Evolutionary conservation across 2,888 invertebrate species (phyloP).

Genomic region (Hesperia comma): DNA sequence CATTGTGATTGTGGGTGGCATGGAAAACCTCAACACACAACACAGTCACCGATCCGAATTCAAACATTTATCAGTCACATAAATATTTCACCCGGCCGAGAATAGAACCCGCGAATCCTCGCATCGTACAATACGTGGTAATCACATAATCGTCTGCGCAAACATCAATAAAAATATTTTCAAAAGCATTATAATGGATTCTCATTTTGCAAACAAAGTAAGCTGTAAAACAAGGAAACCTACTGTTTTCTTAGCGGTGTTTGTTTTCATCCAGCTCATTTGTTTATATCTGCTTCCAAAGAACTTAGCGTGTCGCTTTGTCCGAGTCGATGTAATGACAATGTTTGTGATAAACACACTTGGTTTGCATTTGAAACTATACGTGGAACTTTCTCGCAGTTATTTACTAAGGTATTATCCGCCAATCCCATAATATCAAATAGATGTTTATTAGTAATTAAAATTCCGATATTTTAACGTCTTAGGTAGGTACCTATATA

Average conservation of each 20-base stretch:
- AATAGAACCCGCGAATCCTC: too few relatives aligned
- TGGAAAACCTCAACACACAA: too few relatives aligned
- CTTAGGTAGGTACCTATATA: too few relatives aligned
- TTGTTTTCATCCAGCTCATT: slow-evolving; percentile 28
- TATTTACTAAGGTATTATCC: neutral
- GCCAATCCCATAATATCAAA: too few relatives aligned
- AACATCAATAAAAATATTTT: slow-evolving; percentile 5
- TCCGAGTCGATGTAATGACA: slow-evolving; percentile 30
- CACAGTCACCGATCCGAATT: too few relatives aligned
- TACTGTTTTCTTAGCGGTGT: slow-evolving; percentile 29
- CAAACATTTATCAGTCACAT: too few relatives aligned
- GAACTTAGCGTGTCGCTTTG: slow-evolving; percentile 26
- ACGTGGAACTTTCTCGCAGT: slow-evolving; percentile 5
- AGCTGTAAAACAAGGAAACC: slow-evolving; percentile 22
- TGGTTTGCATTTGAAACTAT: slow-evolving; percentile 28
- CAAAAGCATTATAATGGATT: slow-evolving; percentile 1
- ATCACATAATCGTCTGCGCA: too few relatives aligned
- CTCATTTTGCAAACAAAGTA: slow-evolving; percentile 26
- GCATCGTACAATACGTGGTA: too few relatives aligned
- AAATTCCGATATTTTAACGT: too few relatives aligned
- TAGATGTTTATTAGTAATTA: too few relatives aligned
- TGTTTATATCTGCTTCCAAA: slow-evolving; percentile 31
- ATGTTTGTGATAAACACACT: slow-evolving; percentile 26
- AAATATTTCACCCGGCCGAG: too few relatives aligned
- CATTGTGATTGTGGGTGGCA: too few relatives aligned